phyloP scores from a whole-genome alignment of 2,888 invertebrate genomes.

The Epinotia bilunana region DNA sequence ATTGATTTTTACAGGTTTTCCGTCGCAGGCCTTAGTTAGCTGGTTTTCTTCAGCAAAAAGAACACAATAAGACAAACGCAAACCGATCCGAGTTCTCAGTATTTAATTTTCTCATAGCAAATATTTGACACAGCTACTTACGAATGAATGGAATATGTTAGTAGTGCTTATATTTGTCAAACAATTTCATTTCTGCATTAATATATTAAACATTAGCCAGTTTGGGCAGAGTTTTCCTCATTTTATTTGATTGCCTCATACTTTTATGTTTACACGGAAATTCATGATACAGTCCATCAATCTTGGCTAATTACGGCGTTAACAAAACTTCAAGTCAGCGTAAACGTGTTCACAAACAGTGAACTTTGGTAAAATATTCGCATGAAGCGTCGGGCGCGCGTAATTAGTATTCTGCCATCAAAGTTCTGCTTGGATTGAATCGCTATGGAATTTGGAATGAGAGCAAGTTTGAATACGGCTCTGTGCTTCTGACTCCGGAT shows the following conservation, averaged over 20 bases:
- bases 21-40: not conserved
- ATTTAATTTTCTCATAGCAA: not conserved
- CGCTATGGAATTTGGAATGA: slow-evolving; percentile 10
- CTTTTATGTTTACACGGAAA: slow-evolving; percentile 34
- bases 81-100: no score
- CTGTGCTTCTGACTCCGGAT: slow-evolving; percentile 5
- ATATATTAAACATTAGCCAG: slow-evolving; percentile 10
- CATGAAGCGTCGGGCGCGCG: slow-evolving; percentile 17
- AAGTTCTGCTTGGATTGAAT: slow-evolving; percentile 29
- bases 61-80: not conserved
- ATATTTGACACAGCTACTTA: slow-evolving; percentile 8
- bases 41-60: not conserved
- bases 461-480: slow-evolving; percentile 20
- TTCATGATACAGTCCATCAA: slow-evolving; percentile 39
- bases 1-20: not conserved
- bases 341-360: slow-evolving; percentile 39
- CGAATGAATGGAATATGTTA: slow-evolving; percentile 22
- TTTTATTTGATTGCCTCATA: slow-evolving; percentile 21
- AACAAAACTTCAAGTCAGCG: slow-evolving; percentile 43
- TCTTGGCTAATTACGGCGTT: slow-evolving; percentile 39
- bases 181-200: slow-evolving; percentile 8
- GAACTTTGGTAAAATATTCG: slow-evolving; percentile 39
- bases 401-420: slow-evolving; percentile 41
- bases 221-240: not conserved
- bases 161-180: not conserved